Base-by-base conservation (phyloP, 2,797 vertebrate genomes). In the Prionace glauca region DNA sequence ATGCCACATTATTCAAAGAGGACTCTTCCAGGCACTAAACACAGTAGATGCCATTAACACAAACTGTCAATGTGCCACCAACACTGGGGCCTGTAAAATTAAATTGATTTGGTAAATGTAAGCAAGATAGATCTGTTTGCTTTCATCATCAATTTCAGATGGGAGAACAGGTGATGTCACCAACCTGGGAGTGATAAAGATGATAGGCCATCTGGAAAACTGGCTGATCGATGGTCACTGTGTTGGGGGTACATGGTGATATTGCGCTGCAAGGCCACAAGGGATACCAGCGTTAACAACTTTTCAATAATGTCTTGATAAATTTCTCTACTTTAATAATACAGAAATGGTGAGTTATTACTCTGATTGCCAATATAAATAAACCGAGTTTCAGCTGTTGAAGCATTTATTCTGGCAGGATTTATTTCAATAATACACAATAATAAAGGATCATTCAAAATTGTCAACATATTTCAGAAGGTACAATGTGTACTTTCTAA, bases 91-190 rank as follows among this genome's bases (percentile, higher is more conserved):
- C 98, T 98, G 98, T 99, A 99, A 99, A 99, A 99, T 98, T 98
- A 98, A 99, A 99, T 99, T 99, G 99, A 99, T 99, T 99, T 98
- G 98, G 98, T 98, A 99, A 99, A 99, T 99, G 98, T 98, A 98
- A 99, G 98, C 98, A 98, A 99, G 99, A 99, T 98, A 99, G 98
- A 99, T 99, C 98, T 99, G 98, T 99, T 99, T 99, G 98, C 99
- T 99, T 99, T 99, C 99, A 99, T 99, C 99, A 99, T 99, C 99
- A 99, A 98, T 99, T 99, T 98, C 97, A 97, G 97, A 97, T 97
- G 97, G 97, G 97, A 97, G 97, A 98, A 97, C 97, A 98, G 98
- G 98, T 99, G 99, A 99, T 99, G 99, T 99, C 99, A 99, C 98
- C 98, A 97, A 97, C 98, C 97, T 97, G 98, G 98, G 98, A 99